A percentile compares a stretch with the other conserved stretches of the same genome.
Evolutionary conservation across 1,140 invertebrate genomes (phyloP).

Genomic region (Geopemphigus sp.): DNA sequence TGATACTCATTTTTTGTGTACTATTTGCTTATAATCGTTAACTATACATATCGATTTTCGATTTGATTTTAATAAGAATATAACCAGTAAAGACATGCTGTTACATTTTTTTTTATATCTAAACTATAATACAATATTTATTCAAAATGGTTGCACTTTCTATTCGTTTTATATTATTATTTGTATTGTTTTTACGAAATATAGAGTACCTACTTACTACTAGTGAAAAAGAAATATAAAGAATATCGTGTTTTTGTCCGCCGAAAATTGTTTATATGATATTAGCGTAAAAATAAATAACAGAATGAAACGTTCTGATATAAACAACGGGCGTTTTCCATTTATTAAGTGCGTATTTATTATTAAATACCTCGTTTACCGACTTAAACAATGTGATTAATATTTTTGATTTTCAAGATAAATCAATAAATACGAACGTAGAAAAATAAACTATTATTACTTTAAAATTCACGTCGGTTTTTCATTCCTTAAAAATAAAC

Average conservation of each 20-base stretch:
- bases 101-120: background rate
- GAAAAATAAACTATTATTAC: no score
- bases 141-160: background rate
- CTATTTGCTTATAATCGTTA: background rate
- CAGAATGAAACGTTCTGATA: background rate
- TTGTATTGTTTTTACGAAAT: background rate
- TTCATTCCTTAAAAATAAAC: no score
- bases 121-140: constrained; percentile 6
- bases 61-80: background rate
- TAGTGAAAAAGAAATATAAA: background rate
- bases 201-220: background rate
- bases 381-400: no score
- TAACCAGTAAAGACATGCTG: background rate
- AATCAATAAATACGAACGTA: no score
- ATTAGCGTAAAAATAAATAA: background rate
- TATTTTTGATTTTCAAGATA: no score
- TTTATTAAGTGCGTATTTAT: no score
- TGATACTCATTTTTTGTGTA: background rate
- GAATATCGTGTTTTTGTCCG: background rate
- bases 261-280: background rate
- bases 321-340: no score
- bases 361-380: no score
- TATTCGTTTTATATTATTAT: no score
- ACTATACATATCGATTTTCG: background rate
- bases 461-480: no score